Percentiles rank a stretch among this genome's conserved stretches.
Evolutionary conservation across 2,888 invertebrate genomes (phyloP).

Genomic region (Thysanoteuthis rhombus): DNA sequence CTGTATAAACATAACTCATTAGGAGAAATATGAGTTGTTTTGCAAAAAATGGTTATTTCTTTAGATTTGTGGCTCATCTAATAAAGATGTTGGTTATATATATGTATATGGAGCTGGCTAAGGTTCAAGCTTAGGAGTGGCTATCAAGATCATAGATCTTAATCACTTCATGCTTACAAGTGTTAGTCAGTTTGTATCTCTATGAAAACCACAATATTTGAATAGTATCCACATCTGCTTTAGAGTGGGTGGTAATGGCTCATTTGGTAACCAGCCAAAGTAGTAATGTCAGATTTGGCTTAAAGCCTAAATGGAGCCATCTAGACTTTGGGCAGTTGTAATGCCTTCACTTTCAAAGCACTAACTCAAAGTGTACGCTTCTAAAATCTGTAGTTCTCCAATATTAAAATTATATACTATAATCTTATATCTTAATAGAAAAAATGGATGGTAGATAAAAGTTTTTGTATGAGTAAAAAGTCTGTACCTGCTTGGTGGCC

Average conservation of each 20-base stretch:
- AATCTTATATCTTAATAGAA: neutral
- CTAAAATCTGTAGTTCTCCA: neutral
- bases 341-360: neutral
- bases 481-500: neutral
- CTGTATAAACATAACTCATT: too few relatives aligned
- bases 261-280: neutral
- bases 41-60: too few relatives aligned
- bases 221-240: too few relatives aligned
- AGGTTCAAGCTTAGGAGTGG: neutral
- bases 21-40: too few relatives aligned
- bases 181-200: neutral
- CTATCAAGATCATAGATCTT: neutral
- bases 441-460: neutral
- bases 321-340: neutral
- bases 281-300: conserved; percentile 12
- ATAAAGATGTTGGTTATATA: too few relatives aligned
- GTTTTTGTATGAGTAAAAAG: neutral
- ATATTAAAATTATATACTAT: neutral
- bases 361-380: neutral
- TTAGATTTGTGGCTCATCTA: neutral
- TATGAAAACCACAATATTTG: too few relatives aligned
- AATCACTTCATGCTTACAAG: neutral
- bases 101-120: too few relatives aligned
- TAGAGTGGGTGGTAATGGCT: neutral
- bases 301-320: neutral